Percentiles rank a stretch among this genome's conserved stretches.
phyloP scores from a whole-genome alignment of 2,113 vertebrate species.

The Oncorhynchus nerka region DNA sequence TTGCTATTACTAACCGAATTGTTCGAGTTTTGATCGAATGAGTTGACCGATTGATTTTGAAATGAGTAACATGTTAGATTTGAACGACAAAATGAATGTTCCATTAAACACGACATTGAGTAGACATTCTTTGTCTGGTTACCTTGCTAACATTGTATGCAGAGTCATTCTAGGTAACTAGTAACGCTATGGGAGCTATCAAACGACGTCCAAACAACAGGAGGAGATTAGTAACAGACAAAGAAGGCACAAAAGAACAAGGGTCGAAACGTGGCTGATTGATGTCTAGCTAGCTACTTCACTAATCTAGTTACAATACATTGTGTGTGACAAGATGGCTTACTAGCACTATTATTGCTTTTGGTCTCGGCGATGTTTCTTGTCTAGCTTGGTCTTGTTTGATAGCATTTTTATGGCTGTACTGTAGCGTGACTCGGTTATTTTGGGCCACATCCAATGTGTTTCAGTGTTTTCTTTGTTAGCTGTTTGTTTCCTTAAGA shows the following conservation, averaged over 20 bases:
- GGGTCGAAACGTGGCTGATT: constrained; percentile 26
- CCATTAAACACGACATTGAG: too few species aligned
- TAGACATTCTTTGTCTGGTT: too few species aligned
- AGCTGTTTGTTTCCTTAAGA: too few species aligned
- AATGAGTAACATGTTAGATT: too few species aligned
- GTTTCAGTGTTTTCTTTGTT: not conserved
- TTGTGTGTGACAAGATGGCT: not conserved
- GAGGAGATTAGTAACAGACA: constrained; percentile 61
- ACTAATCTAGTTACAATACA: too few species aligned
- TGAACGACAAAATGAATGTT: too few species aligned
- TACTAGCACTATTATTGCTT: not conserved
- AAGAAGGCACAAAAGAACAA: constrained; percentile 56
- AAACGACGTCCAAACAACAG: constrained; percentile 58
- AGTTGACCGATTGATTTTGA: too few species aligned
- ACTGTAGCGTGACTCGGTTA: constrained; percentile 63
- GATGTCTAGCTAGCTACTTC: not conserved
- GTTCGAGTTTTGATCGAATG: too few species aligned
- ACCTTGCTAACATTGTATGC: too few species aligned
- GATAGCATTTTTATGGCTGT: not conserved
- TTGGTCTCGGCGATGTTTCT: not conserved
- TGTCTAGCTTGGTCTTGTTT: not conserved
- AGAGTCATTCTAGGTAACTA: too few species aligned
- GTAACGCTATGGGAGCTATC: too few species aligned
- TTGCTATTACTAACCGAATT: too few species aligned
- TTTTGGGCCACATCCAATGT: constrained; percentile 40